Evolutionary conservation across 2,113 vertebrate species (phyloP).

Genomic region (Lepus americanus): DNA sequence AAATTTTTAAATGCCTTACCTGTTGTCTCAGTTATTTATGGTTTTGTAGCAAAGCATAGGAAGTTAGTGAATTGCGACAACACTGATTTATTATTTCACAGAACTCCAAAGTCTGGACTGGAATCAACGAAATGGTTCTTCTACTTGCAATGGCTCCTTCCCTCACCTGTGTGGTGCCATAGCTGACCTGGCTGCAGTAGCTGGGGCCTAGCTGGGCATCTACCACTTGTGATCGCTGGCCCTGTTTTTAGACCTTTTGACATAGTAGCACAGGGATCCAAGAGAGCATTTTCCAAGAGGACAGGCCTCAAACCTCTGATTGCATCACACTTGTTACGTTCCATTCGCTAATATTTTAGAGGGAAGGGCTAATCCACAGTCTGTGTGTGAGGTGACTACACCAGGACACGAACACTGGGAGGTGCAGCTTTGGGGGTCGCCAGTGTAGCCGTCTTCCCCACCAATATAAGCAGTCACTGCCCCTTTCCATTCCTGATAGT

Average conservation of each 20-base stretch:
- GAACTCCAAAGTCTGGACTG: neutral
- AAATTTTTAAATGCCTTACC: neutral
- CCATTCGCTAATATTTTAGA: no score
- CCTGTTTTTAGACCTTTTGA: neutral
- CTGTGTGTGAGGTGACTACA: neutral
- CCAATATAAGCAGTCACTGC: neutral
- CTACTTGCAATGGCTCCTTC: neutral
- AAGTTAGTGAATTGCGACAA: neutral
- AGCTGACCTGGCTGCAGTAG: neutral
- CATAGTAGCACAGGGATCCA: neutral
- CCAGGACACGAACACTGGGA: neutral
- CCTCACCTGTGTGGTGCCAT: neutral
- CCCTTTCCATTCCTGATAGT: neutral
- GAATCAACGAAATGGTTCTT: neutral
- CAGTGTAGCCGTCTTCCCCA: neutral
- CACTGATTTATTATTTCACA: neutral
- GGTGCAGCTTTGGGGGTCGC: fast-evolving
- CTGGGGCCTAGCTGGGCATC: neutral
- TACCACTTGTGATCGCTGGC: neutral
- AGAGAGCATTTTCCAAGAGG: neutral
- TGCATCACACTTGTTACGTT: neutral
- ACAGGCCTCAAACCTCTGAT: neutral
- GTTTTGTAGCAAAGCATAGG: neutral
- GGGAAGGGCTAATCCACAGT: neutral
- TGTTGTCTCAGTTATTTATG: neutral